Percentiles rank a stretch among this genome's conserved stretches.
Conservation (phyloP, 2,113 vertebrate genomes). For the Aspiorhynchus laticeps region DNA sequence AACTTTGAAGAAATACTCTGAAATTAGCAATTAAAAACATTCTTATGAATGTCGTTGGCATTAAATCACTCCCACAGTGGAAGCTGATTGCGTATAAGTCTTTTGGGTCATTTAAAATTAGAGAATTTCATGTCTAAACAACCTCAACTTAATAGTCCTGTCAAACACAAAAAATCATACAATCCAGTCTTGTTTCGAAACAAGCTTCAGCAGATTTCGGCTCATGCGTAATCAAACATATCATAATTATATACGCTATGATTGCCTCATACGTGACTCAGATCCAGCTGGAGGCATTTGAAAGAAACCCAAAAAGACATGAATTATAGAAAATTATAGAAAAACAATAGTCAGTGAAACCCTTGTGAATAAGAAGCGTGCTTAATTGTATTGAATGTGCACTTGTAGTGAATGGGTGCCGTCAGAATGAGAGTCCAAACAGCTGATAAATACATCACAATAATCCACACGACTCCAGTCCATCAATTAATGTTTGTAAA, state of each 20-base stretch:
- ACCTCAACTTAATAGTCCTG: slow-evolving; percentile 1
- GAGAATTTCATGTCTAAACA: neutral
- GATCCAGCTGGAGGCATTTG: slow-evolving; percentile 13
- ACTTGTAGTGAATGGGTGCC: too few species aligned
- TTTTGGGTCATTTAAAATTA: slow-evolving; percentile 20
- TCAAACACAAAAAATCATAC: slow-evolving; percentile 11
- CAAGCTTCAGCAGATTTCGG: neutral
- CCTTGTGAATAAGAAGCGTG: too few species aligned
- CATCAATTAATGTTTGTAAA: neutral
- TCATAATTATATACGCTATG: slow-evolving; percentile 8
- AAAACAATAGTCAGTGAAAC: neutral
- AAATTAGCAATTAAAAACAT: slow-evolving; percentile 33
- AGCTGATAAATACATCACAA: neutral
- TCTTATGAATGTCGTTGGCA: neutral
- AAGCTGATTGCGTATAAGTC: slow-evolving; percentile 20
- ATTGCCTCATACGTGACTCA: neutral
- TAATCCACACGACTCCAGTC: neutral
- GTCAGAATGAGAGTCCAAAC: too few species aligned
- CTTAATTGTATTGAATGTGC: neutral
- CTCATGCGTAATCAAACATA: slow-evolving; percentile 10
- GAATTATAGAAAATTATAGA: neutral
- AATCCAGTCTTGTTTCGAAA: slow-evolving; percentile 9
- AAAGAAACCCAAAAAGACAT: neutral
- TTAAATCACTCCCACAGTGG: slow-evolving; percentile 31
- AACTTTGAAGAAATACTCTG: slow-evolving; percentile 8